These are phyloP conservation scores for Rhinella marina DNA, from an alignment of 2,797 vertebrate species.

Conservation along the genomic window DNA sequence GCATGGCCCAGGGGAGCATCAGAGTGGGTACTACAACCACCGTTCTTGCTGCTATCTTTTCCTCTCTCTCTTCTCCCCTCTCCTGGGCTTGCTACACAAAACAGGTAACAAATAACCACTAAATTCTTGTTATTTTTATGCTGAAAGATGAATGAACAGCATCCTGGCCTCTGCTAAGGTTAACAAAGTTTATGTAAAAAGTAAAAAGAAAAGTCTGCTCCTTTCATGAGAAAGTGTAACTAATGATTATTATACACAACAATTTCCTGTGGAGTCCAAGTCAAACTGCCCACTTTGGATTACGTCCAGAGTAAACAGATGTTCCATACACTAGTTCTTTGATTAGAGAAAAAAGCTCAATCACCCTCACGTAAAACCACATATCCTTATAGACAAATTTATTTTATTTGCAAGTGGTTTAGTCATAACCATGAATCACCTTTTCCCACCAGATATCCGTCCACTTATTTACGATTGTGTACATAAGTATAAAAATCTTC, in stretches of 20 bases:
- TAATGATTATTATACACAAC: background rate
- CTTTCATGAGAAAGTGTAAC: conserved; percentile 4
- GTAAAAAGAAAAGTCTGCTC: background rate
- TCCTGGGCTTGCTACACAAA: background rate
- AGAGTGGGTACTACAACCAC: too few species aligned
- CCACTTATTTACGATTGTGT: background rate
- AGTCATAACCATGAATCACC: background rate
- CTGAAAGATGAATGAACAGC: background rate
- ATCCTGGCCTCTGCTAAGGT: background rate
- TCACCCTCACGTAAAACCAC: background rate
- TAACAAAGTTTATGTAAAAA: background rate
- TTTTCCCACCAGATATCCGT: background rate
- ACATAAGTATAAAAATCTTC: too few species aligned
- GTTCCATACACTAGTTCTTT: conserved; percentile 3
- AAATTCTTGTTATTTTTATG: background rate
- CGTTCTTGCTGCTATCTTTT: too few species aligned
- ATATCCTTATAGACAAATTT: conserved; percentile 2
- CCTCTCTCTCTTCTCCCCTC: too few species aligned
- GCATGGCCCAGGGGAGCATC: too few species aligned
- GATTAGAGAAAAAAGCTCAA: conserved; percentile 13
- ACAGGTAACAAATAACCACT: background rate
- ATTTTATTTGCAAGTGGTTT: background rate
- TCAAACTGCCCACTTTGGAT: conserved; percentile 18
- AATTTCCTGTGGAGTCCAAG: conserved; percentile 12
- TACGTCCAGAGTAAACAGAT: background rate